These are phyloP conservation scores for Megaceryle torquata DNA, from an alignment of 2,113 vertebrate genomes.

Conservation along the genomic window DNA sequence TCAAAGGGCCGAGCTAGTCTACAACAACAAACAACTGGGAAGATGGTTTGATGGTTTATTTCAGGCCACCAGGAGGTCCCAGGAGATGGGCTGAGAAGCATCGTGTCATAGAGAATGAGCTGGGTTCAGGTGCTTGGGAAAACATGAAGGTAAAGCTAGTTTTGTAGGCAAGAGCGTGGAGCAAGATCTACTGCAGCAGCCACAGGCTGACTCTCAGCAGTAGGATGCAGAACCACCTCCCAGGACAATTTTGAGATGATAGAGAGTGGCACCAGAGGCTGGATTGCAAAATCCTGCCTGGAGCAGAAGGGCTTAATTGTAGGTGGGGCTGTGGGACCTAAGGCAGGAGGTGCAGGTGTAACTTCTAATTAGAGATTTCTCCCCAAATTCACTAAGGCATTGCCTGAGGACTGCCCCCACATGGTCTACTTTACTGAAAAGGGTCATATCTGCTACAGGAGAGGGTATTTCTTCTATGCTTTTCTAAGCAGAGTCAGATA, in stretches of 20 bases:
- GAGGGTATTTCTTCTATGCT: not conserved
- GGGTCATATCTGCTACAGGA: not conserved
- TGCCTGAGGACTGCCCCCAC: not conserved
- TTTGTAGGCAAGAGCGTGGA: not conserved
- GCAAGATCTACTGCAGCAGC: not conserved
- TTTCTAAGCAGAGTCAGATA: not conserved
- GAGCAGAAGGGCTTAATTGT: not conserved
- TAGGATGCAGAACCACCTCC: not conserved
- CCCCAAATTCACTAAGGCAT: not conserved
- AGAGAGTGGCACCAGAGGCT: not conserved
- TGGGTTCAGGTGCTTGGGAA: not conserved
- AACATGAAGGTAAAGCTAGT: not conserved
- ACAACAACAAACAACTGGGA: not conserved
- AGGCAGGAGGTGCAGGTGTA: not conserved
- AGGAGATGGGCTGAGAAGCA: not conserved
- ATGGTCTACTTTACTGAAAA: not conserved
- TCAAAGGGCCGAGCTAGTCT: not conserved
- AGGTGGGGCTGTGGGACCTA: not conserved
- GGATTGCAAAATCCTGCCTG: not conserved
- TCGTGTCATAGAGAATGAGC: fast-evolving
- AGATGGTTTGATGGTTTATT: not conserved
- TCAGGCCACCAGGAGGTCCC: not conserved
- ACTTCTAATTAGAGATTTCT: not conserved
- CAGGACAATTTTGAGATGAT: not conserved
- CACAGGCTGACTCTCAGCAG: not conserved